Evolutionary conservation across 2,797 vertebrate genomes (phyloP), one percentile per base, ranked within the genome.

Genomic region (Lacerta bilineata): DNA sequence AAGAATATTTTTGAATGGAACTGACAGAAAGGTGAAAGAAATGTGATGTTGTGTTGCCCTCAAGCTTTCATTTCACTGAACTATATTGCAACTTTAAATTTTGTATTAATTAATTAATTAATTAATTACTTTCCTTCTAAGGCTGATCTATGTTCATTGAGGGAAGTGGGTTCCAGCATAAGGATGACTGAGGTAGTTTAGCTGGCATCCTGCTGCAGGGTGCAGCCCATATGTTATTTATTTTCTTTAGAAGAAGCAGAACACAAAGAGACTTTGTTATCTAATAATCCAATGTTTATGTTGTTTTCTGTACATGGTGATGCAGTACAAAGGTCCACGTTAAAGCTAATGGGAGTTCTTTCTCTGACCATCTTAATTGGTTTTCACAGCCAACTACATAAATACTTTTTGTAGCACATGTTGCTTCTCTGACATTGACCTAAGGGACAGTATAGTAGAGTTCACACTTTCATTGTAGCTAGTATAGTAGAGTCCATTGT

Each of bases 1-100:
- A 95, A 98, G 97, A 96, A 98, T 99, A 89, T 98, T 98, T 93
- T 96, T 99, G 92, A 99, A 99, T 89, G 99, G 99, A 79, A 98
- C 98, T 2, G 98, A 98, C 74, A 97, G 99, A 95, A 98, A 98
- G 98, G 99, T 99, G 97, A 97, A 94, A 94, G 93, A 80, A 91
- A 93, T 15, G 83, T 33, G 68, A 88, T 91, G 91, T 88, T 94
- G 90, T 68, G 91, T 93, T 93, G 93, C 92, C 71, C 83, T 36
- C 74, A 59, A 93, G 88, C 91, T 3, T 87, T 68, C 78, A 55
- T 3, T 86, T 68, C 78, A 55, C 69, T 33, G 46, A 91, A 8
- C 89, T 92, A 91, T 87, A 87, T 89, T 94, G 82, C 59, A 81
- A 89, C 87, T 27, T 20, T 85, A 94, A 94, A 72, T 71, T 29